Conservation (phyloP, 2,113 vertebrate species). For the Phyllostomus discolor region DNA sequence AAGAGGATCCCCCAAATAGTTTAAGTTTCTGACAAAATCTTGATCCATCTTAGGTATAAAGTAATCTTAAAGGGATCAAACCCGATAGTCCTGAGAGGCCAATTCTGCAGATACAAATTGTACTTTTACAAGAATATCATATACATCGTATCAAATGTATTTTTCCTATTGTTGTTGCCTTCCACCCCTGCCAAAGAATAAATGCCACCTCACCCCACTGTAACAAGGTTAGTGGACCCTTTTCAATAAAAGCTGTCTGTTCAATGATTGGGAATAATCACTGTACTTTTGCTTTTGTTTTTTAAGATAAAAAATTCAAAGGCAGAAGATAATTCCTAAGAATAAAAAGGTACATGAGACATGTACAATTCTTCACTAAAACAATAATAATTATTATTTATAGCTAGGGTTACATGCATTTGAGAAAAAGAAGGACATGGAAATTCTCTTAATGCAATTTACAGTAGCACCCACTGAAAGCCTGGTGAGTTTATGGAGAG, state of each 20-base stretch:
- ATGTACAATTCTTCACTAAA: background rate
- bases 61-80: background rate
- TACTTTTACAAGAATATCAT: background rate
- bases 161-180: background rate
- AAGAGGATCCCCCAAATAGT: background rate
- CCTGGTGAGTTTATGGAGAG: conserved; percentile 28
- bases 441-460: conserved; percentile 17
- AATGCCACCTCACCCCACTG: background rate
- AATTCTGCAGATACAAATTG: background rate
- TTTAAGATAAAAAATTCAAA: conserved; percentile 30
- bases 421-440: background rate
- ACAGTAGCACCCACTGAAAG: conserved; percentile 18
- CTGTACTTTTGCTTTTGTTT: background rate
- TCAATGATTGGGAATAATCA: conserved; percentile 6
- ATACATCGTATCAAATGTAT: background rate
- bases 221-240: background rate
- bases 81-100: background rate
- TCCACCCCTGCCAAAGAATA: background rate
- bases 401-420: background rate
- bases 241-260: background rate
- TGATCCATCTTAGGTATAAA: background rate
- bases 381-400: background rate
- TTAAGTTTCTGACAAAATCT: conserved; percentile 14
- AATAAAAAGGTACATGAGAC: conserved; percentile 2
- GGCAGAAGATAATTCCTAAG: conserved; percentile 17